Evolutionary conservation across 2,797 vertebrate species (phyloP).

Genomic region (Numenius phaeopus): DNA sequence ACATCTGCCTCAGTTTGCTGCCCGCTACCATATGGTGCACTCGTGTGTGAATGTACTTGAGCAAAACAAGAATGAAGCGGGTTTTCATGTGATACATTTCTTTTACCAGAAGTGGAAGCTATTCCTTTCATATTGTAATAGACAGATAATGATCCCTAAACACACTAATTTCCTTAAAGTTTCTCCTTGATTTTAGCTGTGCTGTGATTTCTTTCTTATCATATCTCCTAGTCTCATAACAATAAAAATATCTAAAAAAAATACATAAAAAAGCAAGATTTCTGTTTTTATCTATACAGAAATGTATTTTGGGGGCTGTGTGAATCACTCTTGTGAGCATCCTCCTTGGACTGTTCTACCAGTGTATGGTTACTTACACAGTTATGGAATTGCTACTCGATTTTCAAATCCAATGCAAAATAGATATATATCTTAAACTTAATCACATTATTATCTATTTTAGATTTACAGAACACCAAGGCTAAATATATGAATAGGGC

Average conservation of each 20-base stretch:
- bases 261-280: neutral
- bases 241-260: slow-evolving; percentile 26
- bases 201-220: slow-evolving; percentile 52
- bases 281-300: slow-evolving; percentile 13
- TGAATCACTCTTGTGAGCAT: slow-evolving; percentile 37
- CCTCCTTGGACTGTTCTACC: neutral
- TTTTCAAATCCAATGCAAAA: slow-evolving; percentile 65
- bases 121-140: neutral
- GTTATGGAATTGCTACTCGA: neutral
- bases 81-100: neutral
- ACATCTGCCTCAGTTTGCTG: slow-evolving; percentile 21
- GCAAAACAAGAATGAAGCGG: neutral
- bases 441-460: slow-evolving; percentile 6
- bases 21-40: slow-evolving; percentile 2
- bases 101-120: neutral
- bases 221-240: neutral
- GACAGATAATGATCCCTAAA: neutral
- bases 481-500: neutral
- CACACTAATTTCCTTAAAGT: neutral
- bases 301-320: neutral
- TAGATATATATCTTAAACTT: slow-evolving; percentile 36
- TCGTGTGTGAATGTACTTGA: neutral
- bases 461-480: slow-evolving; percentile 9
- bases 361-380: neutral
- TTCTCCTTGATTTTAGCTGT: neutral